Conservation (phyloP, 2,797 vertebrate species). For the Gymnopithys bicolor region DNA sequence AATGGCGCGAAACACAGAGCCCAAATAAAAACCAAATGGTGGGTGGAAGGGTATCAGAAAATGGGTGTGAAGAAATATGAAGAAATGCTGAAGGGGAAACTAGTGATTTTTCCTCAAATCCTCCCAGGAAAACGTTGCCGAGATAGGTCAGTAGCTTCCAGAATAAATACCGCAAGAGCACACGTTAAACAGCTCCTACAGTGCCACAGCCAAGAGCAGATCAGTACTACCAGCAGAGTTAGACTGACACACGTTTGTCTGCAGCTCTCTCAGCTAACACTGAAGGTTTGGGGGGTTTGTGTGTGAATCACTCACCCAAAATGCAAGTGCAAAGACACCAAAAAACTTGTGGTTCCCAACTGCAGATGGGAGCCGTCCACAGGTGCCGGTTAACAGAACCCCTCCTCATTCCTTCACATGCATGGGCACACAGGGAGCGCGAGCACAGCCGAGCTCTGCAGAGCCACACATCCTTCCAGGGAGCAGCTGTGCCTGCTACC, state of each 20-base stretch:
- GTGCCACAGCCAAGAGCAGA: not conserved
- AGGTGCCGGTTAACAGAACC: conserved; percentile 8
- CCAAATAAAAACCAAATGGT: not conserved
- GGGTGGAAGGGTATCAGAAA: not conserved
- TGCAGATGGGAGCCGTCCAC: conserved; percentile 40
- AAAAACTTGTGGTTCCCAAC: conserved; percentile 30
- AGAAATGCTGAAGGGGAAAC: not conserved
- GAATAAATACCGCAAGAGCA: not conserved
- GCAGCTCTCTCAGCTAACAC: not conserved
- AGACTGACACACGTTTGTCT: not conserved
- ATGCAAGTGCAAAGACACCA: not conserved
- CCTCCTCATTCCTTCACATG: conserved; percentile 19
- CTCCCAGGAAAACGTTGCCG: not conserved
- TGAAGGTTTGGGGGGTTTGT: not conserved
- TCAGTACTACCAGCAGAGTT: not conserved
- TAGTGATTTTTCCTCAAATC: not conserved
- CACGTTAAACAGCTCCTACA: not conserved
- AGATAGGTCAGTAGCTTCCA: not conserved
- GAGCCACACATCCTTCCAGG: not conserved
- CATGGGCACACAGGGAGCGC: not conserved
- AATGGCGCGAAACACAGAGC: not conserved
- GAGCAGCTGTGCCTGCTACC: not conserved
- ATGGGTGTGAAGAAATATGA: not conserved
- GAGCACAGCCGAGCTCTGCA: not conserved
- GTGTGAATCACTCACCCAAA: not conserved